Percentiles rank a stretch among this genome's conserved stretches.
These are phyloP conservation scores for Calcarius lapponicus DNA, from an alignment of 2,797 vertebrate genomes.

Conservation along the genomic window DNA sequence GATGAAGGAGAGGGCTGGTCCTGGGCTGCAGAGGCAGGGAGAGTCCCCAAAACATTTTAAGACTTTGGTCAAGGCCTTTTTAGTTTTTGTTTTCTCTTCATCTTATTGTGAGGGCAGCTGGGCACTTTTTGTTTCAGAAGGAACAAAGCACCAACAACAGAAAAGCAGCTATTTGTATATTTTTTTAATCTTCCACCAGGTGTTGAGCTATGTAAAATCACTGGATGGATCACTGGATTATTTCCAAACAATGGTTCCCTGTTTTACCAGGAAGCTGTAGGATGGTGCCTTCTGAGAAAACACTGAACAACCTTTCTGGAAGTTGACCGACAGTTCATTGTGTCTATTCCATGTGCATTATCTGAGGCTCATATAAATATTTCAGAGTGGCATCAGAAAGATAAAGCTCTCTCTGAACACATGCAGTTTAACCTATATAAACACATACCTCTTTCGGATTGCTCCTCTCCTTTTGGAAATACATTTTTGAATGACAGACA, in stretches of 20 bases:
- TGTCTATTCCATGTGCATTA: neutral
- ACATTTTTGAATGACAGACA: neutral
- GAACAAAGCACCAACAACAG: neutral
- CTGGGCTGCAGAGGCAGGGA: neutral
- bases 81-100: neutral
- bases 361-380: neutral
- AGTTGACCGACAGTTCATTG: neutral
- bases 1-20: neutral
- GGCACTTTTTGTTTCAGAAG: neutral
- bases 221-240: neutral
- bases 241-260: neutral
- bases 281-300: neutral
- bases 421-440: neutral
- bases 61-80: neutral
- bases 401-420: neutral
- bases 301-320: neutral
- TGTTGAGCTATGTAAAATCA: neutral
- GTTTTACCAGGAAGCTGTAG: neutral
- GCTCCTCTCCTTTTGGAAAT: neutral
- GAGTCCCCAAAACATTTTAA: neutral
- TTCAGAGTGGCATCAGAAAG: neutral
- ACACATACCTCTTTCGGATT: neutral
- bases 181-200: neutral
- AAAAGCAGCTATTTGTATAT: neutral
- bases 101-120: neutral